Evolutionary conservation across 2,797 vertebrate species (phyloP), one percentile per base, ranked within the genome.

Genomic region (Onychomys arenicola): DNA sequence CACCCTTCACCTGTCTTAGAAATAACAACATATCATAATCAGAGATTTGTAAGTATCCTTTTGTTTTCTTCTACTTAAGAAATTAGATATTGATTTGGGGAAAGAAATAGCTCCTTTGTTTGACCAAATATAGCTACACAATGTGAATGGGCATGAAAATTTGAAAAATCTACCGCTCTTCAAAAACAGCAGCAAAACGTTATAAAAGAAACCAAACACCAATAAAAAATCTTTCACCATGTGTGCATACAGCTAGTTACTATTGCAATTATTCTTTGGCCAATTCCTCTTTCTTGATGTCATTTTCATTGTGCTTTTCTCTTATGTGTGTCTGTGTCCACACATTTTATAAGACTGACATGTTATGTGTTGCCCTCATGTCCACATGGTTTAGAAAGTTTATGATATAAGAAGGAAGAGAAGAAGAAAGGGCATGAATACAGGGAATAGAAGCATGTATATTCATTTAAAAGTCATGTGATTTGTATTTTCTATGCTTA

Each of bases 31-130:
- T 25, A 4, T 88, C 65, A 96, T 93, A 37, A 84, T 84, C 52
- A 46, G 46, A 92, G 40, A 77, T 95, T 81, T 96, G 83, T 92
- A 97, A 96, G 94, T 96, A 90, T 92, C 25, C 65, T 91, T 43
- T 89, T n/a, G 19, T 85, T 97, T 73, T 57, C 96, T 29, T 84
- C 81, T 85, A 80, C 84, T 96, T 98, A 95, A 14, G 52, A 96
- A 97, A 90, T 57, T 43, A 76, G 82, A 37, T 87, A 55, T 29
- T 96, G 11, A 59, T 82, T 96, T 83, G 61, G 6, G 86, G 94
- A 59, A 65, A 81, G 49, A 96, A 96, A 84, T 76, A 14, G 0
- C 11, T 95, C 0, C 52, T 94, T 96, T 23, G n/a, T 40, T 95
- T 85, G 49, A 81, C 17, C 43, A 69, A 81, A 95, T 86, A 71